Evolutionary conservation across 2,113 vertebrate species (phyloP).

Genomic region (Pangasianodon hypophthalmus): DNA sequence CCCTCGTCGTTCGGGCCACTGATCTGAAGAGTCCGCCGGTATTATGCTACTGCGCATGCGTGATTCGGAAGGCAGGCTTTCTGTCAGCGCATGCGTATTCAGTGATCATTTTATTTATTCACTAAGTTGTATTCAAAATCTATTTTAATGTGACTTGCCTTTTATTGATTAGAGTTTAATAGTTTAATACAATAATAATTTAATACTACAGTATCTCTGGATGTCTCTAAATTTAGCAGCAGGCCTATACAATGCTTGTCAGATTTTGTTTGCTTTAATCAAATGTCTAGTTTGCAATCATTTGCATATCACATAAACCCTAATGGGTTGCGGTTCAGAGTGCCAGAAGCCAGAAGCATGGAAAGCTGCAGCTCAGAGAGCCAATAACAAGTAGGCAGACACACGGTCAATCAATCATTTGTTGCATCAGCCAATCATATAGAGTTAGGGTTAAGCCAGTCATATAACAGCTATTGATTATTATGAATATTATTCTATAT

Average conservation of each 20-base stretch:
- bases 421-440: background rate
- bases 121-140: background rate
- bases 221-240: background rate
- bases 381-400: background rate
- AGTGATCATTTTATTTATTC: background rate
- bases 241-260: background rate
- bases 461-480: background rate
- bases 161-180: background rate
- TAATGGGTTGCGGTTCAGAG: background rate
- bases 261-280: background rate
- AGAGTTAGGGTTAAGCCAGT: background rate
- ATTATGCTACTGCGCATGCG: constrained; percentile 69
- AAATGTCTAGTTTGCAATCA: background rate
- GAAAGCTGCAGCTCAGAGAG: background rate
- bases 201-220: background rate
- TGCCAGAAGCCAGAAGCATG: background rate
- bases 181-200: background rate
- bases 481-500: no score
- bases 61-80: background rate
- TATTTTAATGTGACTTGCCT: background rate
- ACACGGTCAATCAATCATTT: background rate
- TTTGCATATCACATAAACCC: background rate
- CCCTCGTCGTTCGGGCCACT: constrained; percentile 68
- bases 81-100: constrained; percentile 42
- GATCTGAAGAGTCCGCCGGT: constrained; percentile 69